Base-by-base conservation (phyloP, 2,113 vertebrate genomes). In the Chroicocephalus ridibundus region DNA sequence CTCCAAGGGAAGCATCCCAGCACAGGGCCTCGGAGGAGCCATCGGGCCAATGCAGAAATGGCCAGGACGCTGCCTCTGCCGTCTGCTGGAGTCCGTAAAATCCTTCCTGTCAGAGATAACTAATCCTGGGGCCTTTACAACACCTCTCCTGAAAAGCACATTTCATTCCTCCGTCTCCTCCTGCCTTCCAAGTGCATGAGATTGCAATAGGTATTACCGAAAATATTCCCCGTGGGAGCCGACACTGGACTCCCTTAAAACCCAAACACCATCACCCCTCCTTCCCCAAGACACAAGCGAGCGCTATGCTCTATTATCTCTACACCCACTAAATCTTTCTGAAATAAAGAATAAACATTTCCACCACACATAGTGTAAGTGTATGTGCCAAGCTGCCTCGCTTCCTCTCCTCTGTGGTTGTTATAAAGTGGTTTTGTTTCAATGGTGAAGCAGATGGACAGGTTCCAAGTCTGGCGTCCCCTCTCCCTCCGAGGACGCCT, bases 311-410 rank as follows among this genome's bases (percentile, higher is more conserved):
- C 90, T 96, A 97, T 96, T 97, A 96, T 96, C 96, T 93, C 93
- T 93, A 93, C 96, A 97, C 96, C 82, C 96, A 95, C 93, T 97
- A 97, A 97, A 97, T 97, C 96, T 97, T 96, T 86, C 94, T 96
- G 97, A 96, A 96, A 96, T 93, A 91, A 97, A 96, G 95, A 97
- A 97, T 96, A 97, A 97, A 96, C 95, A 97, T 97, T 97, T 97
- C 95, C 84, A 94, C 95, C 87, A 82, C 96, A 95, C 94, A 70
- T 95, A 93, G 93, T 64, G 69, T 95, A 95, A 96, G 97, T 95
- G 91, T 85, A 58, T 91, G 72, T 82, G 87, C 97, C 95, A 91
- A 97, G 95, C 94, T 93, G 84, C 89, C 26, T 91, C 19, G 75
- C 94, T 96, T 97, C 96, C 94, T 95, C 76, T 96, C 86, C 86